Evolutionary conservation across 2,797 vertebrate genomes (phyloP).

Genomic region (Lepilemur septentrionalis): DNA sequence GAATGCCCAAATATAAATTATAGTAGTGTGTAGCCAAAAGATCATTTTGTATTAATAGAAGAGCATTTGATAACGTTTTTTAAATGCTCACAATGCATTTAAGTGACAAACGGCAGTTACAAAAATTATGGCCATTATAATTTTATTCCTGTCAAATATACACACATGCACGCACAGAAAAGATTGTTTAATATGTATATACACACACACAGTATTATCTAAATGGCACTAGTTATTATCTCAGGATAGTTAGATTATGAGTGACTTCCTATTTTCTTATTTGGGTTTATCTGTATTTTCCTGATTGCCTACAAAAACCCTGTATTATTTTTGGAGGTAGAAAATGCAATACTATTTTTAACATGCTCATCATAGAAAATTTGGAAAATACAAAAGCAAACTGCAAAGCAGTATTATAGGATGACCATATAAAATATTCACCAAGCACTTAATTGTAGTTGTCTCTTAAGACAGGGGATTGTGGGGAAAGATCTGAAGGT

Average conservation of each 20-base stretch:
- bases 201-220: not conserved
- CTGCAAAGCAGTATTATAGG: not conserved
- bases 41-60: not conserved
- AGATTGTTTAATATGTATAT: not conserved
- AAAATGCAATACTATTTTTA: conserved; percentile 62
- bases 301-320: conserved; percentile 24
- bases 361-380: not conserved
- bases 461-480: not conserved
- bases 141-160: conserved; percentile 23
- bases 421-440: conserved; percentile 14
- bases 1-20: not conserved
- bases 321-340: conserved; percentile 52
- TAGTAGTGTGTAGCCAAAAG: not conserved
- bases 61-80: not conserved
- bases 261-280: conserved; percentile 36
- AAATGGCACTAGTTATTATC: not conserved
- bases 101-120: not conserved
- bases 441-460: not conserved
- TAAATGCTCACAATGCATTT: not conserved
- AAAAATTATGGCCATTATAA: not conserved
- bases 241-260: not conserved
- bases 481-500: not conserved
- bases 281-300: conserved; percentile 56
- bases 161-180: not conserved
- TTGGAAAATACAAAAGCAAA: conserved; percentile 48